These are phyloP conservation scores for Myzus persicae DNA, from an alignment of 1,140 invertebrate genomes.

Conservation along the genomic window DNA sequence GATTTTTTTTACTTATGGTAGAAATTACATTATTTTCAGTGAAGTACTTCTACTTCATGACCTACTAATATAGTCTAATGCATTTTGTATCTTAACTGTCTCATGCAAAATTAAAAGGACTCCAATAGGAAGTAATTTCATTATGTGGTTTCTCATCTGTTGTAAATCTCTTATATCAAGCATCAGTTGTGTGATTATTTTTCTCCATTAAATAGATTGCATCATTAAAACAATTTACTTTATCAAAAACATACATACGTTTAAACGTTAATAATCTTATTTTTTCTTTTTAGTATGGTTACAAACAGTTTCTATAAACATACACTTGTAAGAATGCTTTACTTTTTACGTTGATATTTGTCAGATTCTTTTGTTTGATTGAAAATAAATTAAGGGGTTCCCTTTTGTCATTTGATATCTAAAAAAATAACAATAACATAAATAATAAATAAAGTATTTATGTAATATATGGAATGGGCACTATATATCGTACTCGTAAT, in stretches of 20 bases:
- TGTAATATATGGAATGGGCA: neutral
- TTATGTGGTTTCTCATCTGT: too few species aligned
- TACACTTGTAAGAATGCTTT: neutral
- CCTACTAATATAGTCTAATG: too few species aligned
- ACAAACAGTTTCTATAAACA: neutral
- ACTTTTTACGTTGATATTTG: neutral
- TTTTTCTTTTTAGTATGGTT: neutral
- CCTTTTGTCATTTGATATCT: neutral
- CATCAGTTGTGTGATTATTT: too few species aligned
- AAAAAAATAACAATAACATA: constrained; percentile 10
- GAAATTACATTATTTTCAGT: too few species aligned
- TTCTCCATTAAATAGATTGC: too few species aligned
- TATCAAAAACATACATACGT: neutral
- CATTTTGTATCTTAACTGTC: too few species aligned
- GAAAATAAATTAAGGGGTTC: neutral
- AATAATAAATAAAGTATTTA: neutral
- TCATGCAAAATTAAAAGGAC: too few species aligned
- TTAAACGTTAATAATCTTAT: neutral
- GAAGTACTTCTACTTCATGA: too few species aligned
- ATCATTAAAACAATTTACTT: too few species aligned
- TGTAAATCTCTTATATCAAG: too few species aligned
- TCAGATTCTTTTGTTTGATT: neutral
- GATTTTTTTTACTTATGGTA: too few species aligned
- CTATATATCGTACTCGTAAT: neutral
- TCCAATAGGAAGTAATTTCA: too few species aligned